These are phyloP conservation scores for Threskiornis aethiopicus DNA, from an alignment of 2,797 vertebrate genomes.

Conservation along the genomic window DNA sequence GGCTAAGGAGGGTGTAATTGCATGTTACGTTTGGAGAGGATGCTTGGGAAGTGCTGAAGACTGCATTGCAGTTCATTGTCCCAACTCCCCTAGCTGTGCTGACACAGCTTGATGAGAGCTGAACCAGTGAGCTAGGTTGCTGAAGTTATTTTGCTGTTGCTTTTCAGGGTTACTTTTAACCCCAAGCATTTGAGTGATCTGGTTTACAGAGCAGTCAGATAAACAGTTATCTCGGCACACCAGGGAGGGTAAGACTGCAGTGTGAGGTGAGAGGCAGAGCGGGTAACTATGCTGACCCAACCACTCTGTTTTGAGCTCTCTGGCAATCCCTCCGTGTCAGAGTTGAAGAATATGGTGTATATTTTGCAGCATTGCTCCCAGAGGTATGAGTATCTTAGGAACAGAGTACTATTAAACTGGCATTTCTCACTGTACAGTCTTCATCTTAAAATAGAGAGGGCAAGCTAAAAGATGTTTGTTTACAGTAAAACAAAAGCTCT, in stretches of 20 bases:
- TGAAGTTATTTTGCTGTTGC: background rate
- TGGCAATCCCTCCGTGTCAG: background rate
- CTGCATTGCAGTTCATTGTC: slow-evolving; percentile 8
- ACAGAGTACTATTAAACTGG: background rate
- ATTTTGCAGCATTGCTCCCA: background rate
- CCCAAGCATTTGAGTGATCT: background rate
- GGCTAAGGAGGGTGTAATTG: background rate
- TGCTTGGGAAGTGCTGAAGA: background rate
- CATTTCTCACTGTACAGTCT: background rate
- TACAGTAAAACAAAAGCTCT: slow-evolving; percentile 46
- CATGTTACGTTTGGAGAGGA: background rate
- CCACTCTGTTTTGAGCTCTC: background rate
- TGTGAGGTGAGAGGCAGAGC: background rate
- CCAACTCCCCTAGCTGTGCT: slow-evolving; percentile 9
- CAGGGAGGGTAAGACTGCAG: background rate
- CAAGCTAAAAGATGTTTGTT: slow-evolving; percentile 23
- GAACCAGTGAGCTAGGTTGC: background rate
- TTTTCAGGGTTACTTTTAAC: slow-evolving; percentile 13
- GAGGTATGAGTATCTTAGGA: slow-evolving; percentile 2
- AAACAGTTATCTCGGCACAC: background rate
- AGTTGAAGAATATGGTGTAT: background rate
- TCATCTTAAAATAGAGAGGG: slow-evolving; percentile 26
- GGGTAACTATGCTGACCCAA: background rate
- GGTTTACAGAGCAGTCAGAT: background rate
- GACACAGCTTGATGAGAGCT: slow-evolving; percentile 2